A percentile compares a stretch with the other conserved stretches of the same genome.
Conservation (phyloP, 2,797 vertebrate species). For the Pseudomugil gertrudae region DNA sequence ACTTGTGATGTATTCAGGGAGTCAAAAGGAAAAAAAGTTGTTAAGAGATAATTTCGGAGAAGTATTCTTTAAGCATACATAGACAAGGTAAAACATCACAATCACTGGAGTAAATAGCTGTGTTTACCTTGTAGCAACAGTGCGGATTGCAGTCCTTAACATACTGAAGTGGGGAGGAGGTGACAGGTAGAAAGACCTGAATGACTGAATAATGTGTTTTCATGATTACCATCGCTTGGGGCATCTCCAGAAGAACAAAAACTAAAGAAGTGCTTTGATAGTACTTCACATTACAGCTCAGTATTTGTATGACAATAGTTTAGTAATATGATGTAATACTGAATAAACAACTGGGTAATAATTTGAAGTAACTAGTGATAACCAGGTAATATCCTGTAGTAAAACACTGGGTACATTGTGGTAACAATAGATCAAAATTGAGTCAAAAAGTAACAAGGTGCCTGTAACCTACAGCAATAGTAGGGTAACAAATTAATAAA, state of each 20-base stretch:
- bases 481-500: too few species aligned
- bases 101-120: neutral
- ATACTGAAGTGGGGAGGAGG: neutral
- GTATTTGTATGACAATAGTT: too few species aligned
- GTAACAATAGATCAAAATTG: too few species aligned
- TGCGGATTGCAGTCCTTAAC: neutral
- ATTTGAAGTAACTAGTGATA: too few species aligned
- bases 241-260: neutral
- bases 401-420: too few species aligned
- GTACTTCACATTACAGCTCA: too few species aligned
- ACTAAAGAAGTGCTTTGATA: neutral
- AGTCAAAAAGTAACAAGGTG: too few species aligned
- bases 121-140: neutral
- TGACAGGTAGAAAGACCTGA: neutral
- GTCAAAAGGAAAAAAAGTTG: conserved; percentile 18
- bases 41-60: conserved; percentile 1
- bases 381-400: too few species aligned
- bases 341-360: too few species aligned
- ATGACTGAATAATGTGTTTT: neutral
- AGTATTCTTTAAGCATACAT: neutral
- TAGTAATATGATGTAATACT: too few species aligned
- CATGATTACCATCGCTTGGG: neutral
- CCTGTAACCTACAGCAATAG: too few species aligned
- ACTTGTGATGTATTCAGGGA: conserved; percentile 14
- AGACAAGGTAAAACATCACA: neutral